phyloP scores from a whole-genome alignment of 2,113 vertebrate genomes.

The Donacobius atricapilla region DNA sequence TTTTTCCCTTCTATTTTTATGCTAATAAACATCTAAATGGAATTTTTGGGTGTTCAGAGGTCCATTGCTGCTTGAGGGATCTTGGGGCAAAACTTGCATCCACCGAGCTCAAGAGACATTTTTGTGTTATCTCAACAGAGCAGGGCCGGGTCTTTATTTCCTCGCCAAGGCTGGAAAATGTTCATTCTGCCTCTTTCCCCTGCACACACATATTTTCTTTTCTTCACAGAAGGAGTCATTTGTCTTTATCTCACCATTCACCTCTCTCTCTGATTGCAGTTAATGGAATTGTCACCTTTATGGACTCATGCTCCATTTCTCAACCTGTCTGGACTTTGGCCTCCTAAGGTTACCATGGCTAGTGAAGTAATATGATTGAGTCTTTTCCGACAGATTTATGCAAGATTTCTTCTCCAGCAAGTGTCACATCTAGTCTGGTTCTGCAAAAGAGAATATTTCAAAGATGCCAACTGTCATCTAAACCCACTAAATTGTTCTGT shows the following conservation, averaged over 20 bases:
- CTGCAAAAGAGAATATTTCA: conserved; percentile 67
- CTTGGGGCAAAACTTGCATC: background rate
- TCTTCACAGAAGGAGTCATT: conserved; percentile 36
- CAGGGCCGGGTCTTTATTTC: background rate
- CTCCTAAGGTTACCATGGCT: conserved; percentile 69
- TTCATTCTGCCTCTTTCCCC: conserved; percentile 24
- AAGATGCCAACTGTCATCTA: conserved; percentile 65
- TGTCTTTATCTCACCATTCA: conserved; percentile 69
- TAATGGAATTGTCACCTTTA: conserved; percentile 74
- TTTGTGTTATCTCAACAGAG: background rate
- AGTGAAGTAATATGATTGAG: conserved; percentile 80
- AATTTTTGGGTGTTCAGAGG: background rate
- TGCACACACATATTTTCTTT: conserved; percentile 24
- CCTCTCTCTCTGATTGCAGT: conserved; percentile 67
- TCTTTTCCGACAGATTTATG: conserved; percentile 77
- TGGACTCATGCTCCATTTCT: conserved; percentile 74
- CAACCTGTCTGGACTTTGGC: conserved; percentile 76
- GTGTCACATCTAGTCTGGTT: conserved; percentile 61
- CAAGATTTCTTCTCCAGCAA: conserved; percentile 55
- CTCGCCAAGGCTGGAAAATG: background rate
- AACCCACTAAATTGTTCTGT: conserved; percentile 60
- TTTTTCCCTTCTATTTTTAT: background rate
- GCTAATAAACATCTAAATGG: background rate
- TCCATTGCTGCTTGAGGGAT: background rate
- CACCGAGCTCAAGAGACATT: fast-evolving